A percentile compares a stretch with the other conserved stretches of the same genome.
phyloP scores from a whole-genome alignment of 2,888 invertebrate species.

The Acleris literana region DNA sequence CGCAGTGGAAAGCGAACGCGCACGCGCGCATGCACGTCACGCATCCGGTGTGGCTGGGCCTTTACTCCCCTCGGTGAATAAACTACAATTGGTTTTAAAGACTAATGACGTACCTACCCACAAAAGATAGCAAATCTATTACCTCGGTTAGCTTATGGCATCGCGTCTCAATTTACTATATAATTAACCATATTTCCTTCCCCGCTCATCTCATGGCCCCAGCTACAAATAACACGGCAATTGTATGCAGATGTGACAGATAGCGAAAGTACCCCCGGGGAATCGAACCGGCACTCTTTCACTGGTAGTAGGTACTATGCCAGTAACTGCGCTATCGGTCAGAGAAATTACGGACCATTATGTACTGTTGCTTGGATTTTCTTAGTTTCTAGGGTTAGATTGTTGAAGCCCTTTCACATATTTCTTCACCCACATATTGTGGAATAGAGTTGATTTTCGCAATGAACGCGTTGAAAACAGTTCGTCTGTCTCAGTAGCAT shows the following conservation, averaged over 20 bases:
- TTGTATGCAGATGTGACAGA: conserved; percentile 77
- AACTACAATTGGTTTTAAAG: too few relatives aligned
- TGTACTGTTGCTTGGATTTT: not conserved
- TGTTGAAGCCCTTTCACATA: not conserved
- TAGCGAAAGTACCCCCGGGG: conserved; percentile 71
- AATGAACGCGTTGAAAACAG: too few relatives aligned
- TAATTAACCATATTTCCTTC: not conserved
- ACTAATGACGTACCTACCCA: too few relatives aligned
- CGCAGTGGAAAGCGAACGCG: too few relatives aligned
- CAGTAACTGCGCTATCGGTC: not conserved
- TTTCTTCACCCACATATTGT: too few relatives aligned
- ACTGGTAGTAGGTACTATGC: conserved; percentile 1
- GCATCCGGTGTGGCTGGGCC: too few relatives aligned
- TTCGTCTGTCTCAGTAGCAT: too few relatives aligned
- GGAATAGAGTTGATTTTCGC: too few relatives aligned
- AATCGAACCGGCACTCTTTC: conserved; percentile 30
- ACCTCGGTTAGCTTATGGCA: too few relatives aligned
- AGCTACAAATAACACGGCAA: conserved; percentile 48
- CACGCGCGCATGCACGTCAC: too few relatives aligned
- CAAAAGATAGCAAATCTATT: too few relatives aligned
- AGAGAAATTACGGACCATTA: conserved; percentile 23
- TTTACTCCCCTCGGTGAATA: too few relatives aligned
- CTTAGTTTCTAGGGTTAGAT: not conserved
- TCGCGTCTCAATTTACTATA: not conserved
- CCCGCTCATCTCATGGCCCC: conserved; percentile 47